Evolutionary conservation across 2,113 vertebrate species (phyloP).

Genomic region (Nyctibius bracteatus): DNA sequence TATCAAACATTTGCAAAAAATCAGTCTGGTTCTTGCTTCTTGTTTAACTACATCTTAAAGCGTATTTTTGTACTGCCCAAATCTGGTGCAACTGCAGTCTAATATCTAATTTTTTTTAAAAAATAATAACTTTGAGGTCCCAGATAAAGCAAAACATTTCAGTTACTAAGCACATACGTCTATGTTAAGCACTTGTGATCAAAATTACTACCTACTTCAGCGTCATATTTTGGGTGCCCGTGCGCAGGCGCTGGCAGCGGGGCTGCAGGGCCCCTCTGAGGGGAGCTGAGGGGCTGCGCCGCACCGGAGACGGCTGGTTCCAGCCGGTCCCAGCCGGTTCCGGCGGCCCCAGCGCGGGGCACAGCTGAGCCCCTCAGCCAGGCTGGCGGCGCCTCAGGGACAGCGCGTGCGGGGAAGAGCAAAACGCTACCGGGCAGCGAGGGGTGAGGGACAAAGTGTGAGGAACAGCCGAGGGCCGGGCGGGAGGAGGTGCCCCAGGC

Average conservation of each 20-base stretch:
- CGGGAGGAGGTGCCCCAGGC: too few relatives aligned
- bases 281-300: too few relatives aligned
- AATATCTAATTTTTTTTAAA: not conserved
- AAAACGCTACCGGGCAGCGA: accelerated
- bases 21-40: not conserved
- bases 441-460: not conserved
- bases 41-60: not conserved
- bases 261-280: not conserved
- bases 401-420: accelerated
- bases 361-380: not conserved
- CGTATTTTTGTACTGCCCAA: not conserved
- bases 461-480: too few relatives aligned
- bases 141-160: not conserved
- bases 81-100: not conserved
- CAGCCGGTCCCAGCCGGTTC: too few relatives aligned
- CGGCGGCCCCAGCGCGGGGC: not conserved
- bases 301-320: too few relatives aligned
- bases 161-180: not conserved
- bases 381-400: not conserved
- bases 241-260: accelerated
- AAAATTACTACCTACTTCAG: not conserved
- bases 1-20: not conserved
- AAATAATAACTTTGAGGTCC: not conserved
- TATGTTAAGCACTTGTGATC: not conserved
- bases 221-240: accelerated